Evolutionary conservation across 1,140 invertebrate species (phyloP), one percentile per base, ranked within the genome.

Genomic region (Metopolophium dirhodum): DNA sequence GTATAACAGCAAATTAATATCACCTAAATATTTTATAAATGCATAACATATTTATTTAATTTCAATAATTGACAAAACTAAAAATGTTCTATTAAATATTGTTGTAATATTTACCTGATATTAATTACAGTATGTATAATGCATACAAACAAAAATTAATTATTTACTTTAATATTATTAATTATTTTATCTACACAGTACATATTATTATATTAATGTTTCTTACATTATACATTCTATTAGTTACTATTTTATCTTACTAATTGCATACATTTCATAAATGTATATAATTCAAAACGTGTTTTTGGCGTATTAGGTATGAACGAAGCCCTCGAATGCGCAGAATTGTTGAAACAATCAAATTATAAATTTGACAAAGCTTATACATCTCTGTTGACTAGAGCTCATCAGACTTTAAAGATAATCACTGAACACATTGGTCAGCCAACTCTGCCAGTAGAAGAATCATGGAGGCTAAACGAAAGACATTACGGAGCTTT

Each of bases 401-500:
- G 97, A 94, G 97, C 97, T 4, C 95, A 96, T 57, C 95, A 96
- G 94, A 97, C 97, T 0, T 94, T 97, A 57, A 95, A 96, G n/a
- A 94, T 95, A 22, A 96, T 97, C 90, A 95, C 97, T 89, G 95
- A 96, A 93, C 96, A 96, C 94, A 95, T 97, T 77, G 96, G 96
- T 49, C 96, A 96, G 94, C 95, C 95, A 85, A 96, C 96, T 95
- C 95, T 97, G 54, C 95, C 96, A 0, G 95, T 96, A 9, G 93
- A 95, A 11, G 95, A 96, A 94, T 96, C 96, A 61, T 97, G 97
- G 97, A 95, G 97, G 85, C 95, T 97, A 6, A 97, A 97, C 94
- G 97, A 97, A 94, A 95, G 97, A 54, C 97, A 97, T 95, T 97
- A 97, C 94, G 97, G 97, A 23, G 96, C 96, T 91, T 95, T 97